phyloP scores from a whole-genome alignment of 2,797 vertebrate species.

The Diplodus puntazzo region DNA sequence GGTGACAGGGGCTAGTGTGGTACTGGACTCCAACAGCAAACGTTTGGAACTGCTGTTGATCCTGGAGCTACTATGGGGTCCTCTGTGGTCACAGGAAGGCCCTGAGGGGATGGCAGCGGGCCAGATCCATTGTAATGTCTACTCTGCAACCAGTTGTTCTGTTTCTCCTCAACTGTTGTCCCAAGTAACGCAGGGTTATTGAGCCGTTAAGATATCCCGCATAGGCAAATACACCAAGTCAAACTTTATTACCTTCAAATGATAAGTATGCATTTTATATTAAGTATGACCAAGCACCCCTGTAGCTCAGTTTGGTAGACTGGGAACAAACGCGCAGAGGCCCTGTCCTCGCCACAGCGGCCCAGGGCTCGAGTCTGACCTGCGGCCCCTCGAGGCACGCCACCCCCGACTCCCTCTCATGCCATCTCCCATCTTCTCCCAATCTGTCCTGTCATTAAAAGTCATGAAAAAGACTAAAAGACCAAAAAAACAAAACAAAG shows the following conservation, averaged over 20 bases:
- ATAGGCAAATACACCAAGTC: background rate
- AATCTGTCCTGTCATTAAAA: no score
- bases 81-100: background rate
- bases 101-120: background rate
- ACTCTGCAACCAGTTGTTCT: background rate
- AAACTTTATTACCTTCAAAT: background rate
- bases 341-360: no score
- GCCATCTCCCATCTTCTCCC: no score
- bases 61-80: background rate
- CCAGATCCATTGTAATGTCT: background rate
- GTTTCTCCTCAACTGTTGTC: background rate
- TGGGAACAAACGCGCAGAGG: no score
- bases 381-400: no score
- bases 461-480: no score
- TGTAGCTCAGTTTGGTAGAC: no score
- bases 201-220: conserved; percentile 1
- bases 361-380: no score
- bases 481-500: no score
- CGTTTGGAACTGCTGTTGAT: background rate
- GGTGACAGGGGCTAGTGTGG: background rate
- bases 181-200: background rate
- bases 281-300: background rate
- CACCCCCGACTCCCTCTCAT: no score
- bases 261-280: background rate
- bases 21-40: background rate